Conservation (phyloP, 2,888 invertebrate species). For the Caenorhabditis sp. region DNA sequence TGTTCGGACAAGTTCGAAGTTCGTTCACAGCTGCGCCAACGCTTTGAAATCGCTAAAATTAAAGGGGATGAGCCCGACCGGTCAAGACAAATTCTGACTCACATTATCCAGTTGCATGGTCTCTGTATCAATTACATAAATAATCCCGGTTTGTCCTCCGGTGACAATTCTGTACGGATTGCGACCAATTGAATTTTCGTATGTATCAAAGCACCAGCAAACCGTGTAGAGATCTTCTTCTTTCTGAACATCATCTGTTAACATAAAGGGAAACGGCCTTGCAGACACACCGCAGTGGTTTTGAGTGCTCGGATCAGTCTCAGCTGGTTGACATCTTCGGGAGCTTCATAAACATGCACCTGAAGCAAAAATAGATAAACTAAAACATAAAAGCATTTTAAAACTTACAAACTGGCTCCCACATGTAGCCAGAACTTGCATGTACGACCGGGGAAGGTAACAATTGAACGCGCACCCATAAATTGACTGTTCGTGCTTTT, state of each 20-base stretch:
- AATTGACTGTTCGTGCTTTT: slow-evolving; percentile 3
- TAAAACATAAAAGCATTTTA: no score
- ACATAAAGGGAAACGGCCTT: no score
- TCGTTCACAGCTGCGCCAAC: slow-evolving; percentile 73
- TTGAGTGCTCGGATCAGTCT: not conserved
- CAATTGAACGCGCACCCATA: slow-evolving; percentile 62
- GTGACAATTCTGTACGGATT: slow-evolving; percentile 44
- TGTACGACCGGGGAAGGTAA: slow-evolving; percentile 11
- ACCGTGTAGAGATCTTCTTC: slow-evolving; percentile 45
- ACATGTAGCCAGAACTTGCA: slow-evolving; percentile 55
- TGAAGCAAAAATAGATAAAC: slow-evolving; percentile 5
- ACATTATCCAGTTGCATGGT: slow-evolving; percentile 49
- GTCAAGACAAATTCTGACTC: no score
- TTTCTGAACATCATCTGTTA: no score
- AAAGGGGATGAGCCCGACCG: not conserved
- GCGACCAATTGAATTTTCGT: not conserved
- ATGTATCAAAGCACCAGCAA: slow-evolving; percentile 54
- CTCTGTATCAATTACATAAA: slow-evolving; percentile 60
- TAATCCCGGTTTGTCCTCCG: slow-evolving; percentile 59
- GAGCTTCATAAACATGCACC: slow-evolving; percentile 12
- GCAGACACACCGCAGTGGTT: no score
- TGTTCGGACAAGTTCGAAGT: slow-evolving; percentile 61
- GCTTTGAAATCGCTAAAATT: slow-evolving; percentile 60
- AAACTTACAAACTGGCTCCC: slow-evolving; percentile 50
- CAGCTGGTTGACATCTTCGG: slow-evolving; percentile 1